A percentile compares a stretch with the other conserved stretches of the same genome.
Evolutionary conservation across 2,797 vertebrate genomes (phyloP).

Genomic region (Phaenicophaeus curvirostris): DNA sequence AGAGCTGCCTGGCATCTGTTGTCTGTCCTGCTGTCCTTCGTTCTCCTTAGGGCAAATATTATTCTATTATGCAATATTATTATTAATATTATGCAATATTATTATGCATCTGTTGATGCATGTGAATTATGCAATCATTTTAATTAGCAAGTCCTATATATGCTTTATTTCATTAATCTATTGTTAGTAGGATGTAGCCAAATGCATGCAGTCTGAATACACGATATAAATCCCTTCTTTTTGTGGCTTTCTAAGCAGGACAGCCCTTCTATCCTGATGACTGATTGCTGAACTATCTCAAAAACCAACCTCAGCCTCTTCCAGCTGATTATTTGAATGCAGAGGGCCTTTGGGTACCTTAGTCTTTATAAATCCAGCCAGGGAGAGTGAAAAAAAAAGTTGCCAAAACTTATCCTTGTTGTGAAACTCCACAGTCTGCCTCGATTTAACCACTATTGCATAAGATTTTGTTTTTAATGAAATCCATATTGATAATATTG

Average conservation of each 20-base stretch:
- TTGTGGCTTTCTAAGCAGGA: background rate
- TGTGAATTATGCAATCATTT: background rate
- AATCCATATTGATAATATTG: background rate
- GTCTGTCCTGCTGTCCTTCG: background rate
- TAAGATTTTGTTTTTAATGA: background rate
- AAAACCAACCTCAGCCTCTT: background rate
- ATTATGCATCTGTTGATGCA: background rate
- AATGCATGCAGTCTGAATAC: background rate
- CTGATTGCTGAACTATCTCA: background rate
- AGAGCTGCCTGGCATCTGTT: background rate
- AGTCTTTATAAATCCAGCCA: background rate
- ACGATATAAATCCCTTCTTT: background rate
- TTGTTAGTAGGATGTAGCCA: background rate
- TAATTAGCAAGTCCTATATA: background rate
- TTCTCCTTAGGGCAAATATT: background rate
- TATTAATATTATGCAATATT: too few species aligned
- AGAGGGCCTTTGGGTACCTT: background rate
- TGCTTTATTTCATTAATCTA: background rate
- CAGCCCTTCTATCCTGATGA: background rate
- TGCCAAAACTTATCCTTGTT: background rate
- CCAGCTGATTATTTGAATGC: background rate
- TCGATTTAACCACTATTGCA: background rate
- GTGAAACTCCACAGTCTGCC: background rate
- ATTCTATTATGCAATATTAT: too few species aligned
- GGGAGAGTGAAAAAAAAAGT: background rate